Percentiles rank a stretch among this genome's conserved stretches.
These are phyloP conservation scores for Limonius californicus DNA, from an alignment of 1,140 invertebrate genomes.

Conservation along the genomic window DNA sequence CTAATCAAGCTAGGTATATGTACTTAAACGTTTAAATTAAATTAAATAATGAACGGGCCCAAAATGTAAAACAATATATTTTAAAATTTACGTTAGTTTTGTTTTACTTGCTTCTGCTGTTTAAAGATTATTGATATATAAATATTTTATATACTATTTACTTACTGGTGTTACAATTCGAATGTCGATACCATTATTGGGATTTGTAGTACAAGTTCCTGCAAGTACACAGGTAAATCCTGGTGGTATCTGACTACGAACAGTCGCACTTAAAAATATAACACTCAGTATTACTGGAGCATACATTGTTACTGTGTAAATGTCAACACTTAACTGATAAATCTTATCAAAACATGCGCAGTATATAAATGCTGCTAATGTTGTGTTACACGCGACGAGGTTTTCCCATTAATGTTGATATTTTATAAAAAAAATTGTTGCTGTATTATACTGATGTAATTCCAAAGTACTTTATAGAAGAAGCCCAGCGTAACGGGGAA, in stretches of 20 bases:
- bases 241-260: not conserved
- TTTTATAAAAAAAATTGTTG: not conserved
- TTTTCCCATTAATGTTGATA: not conserved
- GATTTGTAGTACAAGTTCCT: not conserved
- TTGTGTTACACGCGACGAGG: not conserved
- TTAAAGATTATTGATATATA: too few species aligned
- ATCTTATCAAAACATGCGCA: not conserved
- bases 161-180: conserved; percentile 4
- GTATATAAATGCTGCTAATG: conserved; percentile 1
- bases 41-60: too few species aligned
- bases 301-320: not conserved
- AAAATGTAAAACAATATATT: too few species aligned
- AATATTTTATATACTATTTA: not conserved
- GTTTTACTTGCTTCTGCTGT: too few species aligned
- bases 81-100: too few species aligned
- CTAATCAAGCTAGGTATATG: too few species aligned
- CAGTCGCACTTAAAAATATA: not conserved
- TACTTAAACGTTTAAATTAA: too few species aligned
- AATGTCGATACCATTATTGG: not conserved
- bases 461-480: not conserved
- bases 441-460: not conserved
- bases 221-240: not conserved
- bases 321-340: not conserved
- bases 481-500: conserved; percentile 1
- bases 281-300: not conserved